Conservation (phyloP, 2,113 vertebrate species). For the Mus spicilegus region DNA sequence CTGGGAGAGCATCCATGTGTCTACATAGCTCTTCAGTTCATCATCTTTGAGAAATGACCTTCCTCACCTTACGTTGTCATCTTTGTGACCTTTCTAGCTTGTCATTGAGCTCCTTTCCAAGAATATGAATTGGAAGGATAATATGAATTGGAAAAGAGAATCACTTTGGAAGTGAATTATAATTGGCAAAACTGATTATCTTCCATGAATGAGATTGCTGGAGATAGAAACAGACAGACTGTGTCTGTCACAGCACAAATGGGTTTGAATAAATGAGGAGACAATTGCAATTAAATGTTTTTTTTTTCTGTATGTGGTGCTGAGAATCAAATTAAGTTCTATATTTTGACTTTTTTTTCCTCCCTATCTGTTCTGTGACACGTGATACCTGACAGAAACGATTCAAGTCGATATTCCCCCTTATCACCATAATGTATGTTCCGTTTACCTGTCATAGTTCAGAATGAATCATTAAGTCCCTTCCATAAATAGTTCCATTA, state of each 20-base stretch:
- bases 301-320: background rate
- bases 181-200: conserved; percentile 51
- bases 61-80: conserved; percentile 1
- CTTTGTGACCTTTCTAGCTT: conserved; percentile 43
- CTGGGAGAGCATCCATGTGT: background rate
- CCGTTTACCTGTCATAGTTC: background rate
- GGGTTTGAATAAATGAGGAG: conserved; percentile 40
- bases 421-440: conserved; percentile 2
- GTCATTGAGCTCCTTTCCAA: conserved; percentile 50
- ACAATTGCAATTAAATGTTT: conserved; percentile 58
- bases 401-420: conserved; percentile 19
- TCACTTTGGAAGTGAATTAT: conserved; percentile 49
- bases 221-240: conserved; percentile 47
- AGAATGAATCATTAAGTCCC: conserved; percentile 51
- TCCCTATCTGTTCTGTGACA: background rate
- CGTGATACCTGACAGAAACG: conserved; percentile 46
- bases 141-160: conserved; percentile 25
- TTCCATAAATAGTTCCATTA: conserved; percentile 7
- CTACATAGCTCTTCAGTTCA: conserved; percentile 20
- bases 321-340: conserved; percentile 59
- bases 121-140: conserved; percentile 62
- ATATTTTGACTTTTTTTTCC: background rate
- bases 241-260: conserved; percentile 56
- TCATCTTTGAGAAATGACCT: conserved; percentile 4
- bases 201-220: conserved; percentile 57